Percentiles rank a stretch among this genome's conserved stretches.
These are phyloP conservation scores for Orius insidiosus DNA, from an alignment of 1,140 invertebrate species.

Conservation along the genomic window DNA sequence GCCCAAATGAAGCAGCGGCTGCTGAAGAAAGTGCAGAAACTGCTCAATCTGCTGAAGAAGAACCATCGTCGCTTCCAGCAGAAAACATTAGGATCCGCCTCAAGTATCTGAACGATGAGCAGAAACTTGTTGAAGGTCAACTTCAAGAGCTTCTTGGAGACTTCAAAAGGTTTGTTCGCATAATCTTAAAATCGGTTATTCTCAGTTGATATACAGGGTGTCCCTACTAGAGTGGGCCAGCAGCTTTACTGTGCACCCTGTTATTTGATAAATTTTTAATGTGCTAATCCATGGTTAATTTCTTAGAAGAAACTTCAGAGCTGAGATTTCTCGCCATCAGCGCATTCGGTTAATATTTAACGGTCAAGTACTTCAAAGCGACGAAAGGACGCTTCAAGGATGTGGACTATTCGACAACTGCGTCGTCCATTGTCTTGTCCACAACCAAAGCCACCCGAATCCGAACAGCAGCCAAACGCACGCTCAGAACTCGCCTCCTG, in stretches of 20 bases:
- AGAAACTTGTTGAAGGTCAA: conserved; percentile 57
- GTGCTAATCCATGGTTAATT: no score
- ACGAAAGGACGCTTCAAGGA: conserved; percentile 51
- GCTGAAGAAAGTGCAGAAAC: conserved; percentile 21
- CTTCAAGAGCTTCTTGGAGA: conserved; percentile 58
- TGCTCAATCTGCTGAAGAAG: conserved; percentile 16
- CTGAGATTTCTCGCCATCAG: conserved; percentile 56
- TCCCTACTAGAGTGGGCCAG: no score
- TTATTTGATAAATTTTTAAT: no score
- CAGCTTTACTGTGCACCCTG: no score
- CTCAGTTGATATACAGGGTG: no score
- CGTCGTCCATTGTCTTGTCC: conserved; percentile 73
- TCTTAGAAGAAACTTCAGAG: conserved; percentile 58
- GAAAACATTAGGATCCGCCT: conserved; percentile 53
- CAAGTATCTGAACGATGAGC: conserved; percentile 74
- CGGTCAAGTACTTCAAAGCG: conserved; percentile 62
- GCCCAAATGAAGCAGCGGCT: conserved; percentile 11
- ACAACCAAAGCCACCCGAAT: conserved; percentile 30
- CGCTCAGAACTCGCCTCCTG: conserved; percentile 20
- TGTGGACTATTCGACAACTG: conserved; percentile 71
- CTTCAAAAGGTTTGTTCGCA: conserved; percentile 75
- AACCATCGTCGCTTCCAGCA: no score
- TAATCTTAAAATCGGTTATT: no score
- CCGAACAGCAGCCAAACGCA: conserved; percentile 4
- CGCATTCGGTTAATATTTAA: conserved; percentile 72